Base-by-base conservation (phyloP, 2,113 vertebrate genomes). In the Cygnus buccinator region DNA sequence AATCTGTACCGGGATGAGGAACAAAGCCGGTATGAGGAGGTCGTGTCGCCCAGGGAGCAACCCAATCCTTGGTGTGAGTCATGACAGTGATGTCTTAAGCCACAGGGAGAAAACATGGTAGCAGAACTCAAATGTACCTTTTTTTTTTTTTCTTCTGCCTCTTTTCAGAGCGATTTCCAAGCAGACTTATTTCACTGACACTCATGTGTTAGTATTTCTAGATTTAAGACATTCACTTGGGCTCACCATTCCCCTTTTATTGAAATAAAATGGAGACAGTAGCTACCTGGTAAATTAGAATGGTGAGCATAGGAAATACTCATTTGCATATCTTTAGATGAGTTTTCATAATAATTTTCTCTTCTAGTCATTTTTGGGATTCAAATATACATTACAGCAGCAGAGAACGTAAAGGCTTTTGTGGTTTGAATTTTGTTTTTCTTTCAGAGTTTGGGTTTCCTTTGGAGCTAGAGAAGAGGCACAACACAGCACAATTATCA, bases 1-100 rank as follows among this genome's bases (percentile, higher is more conserved):
- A 94, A 1, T 97, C 96, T 95, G 83, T 96, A 87, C 80, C 78
- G 87, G 76, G 48, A 76, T 94, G 96, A 97, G 87, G 90, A 97
- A 96, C 82, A 95, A 96, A 97, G 92, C 80, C 75, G 93, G 85
- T 94, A 95, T 93, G 96, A 93, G 84, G 46, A 89, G 90, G 89
- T 91, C 48, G 2, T 92, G 80, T 96, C 5, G 1, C 88, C 72
- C 90, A 89, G 87, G 79, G 93, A 97, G 77, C 35, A 93, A 33
- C 89, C 87, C 77, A 94, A 10, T 95, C 93, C 83, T 80, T 11
- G 1, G 46, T 62, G 62, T 97, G 95, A 97, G 92, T 97, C 97
- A 97, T 46, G 74, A 46, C 41, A 48, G 44, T 83, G 88, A 41
- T 81, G 81, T 82, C 94, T 96, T 93, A 68, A 96, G 73, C 66